phyloP scores from a whole-genome alignment of 2,888 invertebrate species.

The Lathronympha strigana region DNA sequence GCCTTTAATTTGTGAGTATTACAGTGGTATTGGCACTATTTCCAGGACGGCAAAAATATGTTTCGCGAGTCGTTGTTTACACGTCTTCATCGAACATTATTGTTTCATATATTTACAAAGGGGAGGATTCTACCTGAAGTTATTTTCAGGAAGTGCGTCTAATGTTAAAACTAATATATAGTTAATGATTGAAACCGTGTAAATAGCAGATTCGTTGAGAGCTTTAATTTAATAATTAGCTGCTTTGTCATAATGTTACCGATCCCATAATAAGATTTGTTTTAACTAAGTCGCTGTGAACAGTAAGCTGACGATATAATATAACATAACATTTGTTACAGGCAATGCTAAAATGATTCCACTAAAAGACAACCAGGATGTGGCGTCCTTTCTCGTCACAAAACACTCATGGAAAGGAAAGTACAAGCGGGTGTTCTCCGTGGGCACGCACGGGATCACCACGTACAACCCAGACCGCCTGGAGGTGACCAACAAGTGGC shows the following conservation, averaged over 20 bases:
- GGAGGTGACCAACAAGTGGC: slow-evolving; percentile 95
- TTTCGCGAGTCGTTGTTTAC: slow-evolving; percentile 72
- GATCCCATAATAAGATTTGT: slow-evolving; percentile 24
- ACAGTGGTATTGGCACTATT: slow-evolving; percentile 25
- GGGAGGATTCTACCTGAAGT: slow-evolving; percentile 68
- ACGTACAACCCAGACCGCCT: slow-evolving; percentile 93
- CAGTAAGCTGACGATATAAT: background rate
- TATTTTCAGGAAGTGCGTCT: slow-evolving; percentile 39
- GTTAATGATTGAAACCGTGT: background rate
- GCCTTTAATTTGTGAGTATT: slow-evolving; percentile 66
- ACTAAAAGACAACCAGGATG: slow-evolving; percentile 96
- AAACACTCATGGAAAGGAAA: slow-evolving; percentile 99
- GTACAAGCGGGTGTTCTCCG: slow-evolving; percentile 98
- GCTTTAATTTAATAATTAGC: slow-evolving; percentile 30
- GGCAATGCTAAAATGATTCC: slow-evolving; percentile 89
- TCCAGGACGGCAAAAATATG: slow-evolving; percentile 49
- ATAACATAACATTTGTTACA: slow-evolving; percentile 48
- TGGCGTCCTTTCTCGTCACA: slow-evolving; percentile 97
- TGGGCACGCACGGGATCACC: slow-evolving; percentile 97
- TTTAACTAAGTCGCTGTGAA: slow-evolving; percentile 1
- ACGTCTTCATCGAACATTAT: slow-evolving; percentile 71
- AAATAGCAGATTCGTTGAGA: background rate
- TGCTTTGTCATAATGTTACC: slow-evolving; percentile 29
- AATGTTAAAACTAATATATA: slow-evolving; percentile 1
- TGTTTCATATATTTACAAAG: slow-evolving; percentile 74